A percentile compares a stretch with the other conserved stretches of the same genome.
Evolutionary conservation across 2,113 vertebrate species (phyloP).

Genomic region (Brienomyrus longianalis): DNA sequence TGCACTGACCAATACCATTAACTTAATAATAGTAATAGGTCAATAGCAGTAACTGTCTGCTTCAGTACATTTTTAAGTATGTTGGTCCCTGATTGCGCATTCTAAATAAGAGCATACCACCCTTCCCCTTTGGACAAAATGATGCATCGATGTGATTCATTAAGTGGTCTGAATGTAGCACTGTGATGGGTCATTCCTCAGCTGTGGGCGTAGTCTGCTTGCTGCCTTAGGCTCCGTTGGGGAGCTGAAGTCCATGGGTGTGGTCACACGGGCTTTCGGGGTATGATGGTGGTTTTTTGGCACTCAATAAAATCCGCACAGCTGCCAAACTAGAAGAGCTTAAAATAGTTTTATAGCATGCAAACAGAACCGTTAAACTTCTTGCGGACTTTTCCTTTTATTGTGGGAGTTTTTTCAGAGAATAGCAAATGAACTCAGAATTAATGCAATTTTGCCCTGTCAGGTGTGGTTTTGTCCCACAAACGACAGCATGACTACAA

Average conservation of each 20-base stretch:
- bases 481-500: not conserved
- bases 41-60: not conserved
- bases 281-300: not conserved
- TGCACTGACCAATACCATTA: not conserved
- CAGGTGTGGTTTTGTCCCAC: not conserved
- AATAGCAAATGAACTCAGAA: not conserved
- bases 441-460: not conserved
- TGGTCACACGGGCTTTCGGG: not conserved
- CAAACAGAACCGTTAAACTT: not conserved
- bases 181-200: not conserved
- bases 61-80: not conserved
- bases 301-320: not conserved
- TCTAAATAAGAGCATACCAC: not conserved
- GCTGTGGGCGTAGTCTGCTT: not conserved
- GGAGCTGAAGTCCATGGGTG: not conserved
- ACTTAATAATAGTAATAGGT: not conserved
- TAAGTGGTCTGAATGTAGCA: no score
- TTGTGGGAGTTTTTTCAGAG: not conserved
- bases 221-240: not conserved
- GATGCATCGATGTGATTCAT: not conserved
- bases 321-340: not conserved
- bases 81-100: not conserved
- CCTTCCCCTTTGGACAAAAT: not conserved
- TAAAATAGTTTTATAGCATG: not conserved
- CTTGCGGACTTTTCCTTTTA: not conserved